phyloP scores from a whole-genome alignment of 2,797 vertebrate species.

The Anguilla megastoma region DNA sequence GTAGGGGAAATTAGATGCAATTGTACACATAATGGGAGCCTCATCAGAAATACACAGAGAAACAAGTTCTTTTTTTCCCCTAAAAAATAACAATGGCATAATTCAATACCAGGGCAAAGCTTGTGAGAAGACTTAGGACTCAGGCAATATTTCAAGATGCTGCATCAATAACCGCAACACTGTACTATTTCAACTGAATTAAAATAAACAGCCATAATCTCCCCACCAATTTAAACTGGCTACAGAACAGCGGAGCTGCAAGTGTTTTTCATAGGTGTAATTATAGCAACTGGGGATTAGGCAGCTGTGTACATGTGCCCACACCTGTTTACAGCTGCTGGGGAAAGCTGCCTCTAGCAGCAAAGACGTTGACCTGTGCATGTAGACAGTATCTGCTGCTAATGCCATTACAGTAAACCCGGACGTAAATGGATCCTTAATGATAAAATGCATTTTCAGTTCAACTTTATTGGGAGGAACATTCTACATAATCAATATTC shows the following conservation, averaged over 20 bases:
- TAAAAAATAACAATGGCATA: background rate
- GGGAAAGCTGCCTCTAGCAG: constrained; percentile 2
- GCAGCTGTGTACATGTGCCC: constrained; percentile 46
- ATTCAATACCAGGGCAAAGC: constrained; percentile 7
- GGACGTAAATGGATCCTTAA: background rate
- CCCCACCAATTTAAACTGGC: constrained; percentile 48
- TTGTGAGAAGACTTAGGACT: background rate
- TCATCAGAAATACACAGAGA: background rate
- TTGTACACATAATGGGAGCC: background rate
- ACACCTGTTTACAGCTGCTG: constrained; percentile 49
- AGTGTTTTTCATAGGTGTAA: constrained; percentile 48
- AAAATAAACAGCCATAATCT: constrained; percentile 51
- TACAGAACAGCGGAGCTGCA: constrained; percentile 46
- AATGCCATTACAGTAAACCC: background rate
- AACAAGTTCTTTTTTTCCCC: background rate
- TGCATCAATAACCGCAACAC: background rate
- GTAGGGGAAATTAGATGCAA: background rate
- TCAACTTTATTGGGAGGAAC: constrained; percentile 3
- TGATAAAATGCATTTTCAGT: background rate
- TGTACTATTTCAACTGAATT: constrained; percentile 37
- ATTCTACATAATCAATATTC: background rate
- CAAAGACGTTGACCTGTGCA: background rate
- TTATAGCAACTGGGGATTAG: constrained; percentile 50
- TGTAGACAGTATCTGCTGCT: background rate
- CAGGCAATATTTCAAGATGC: background rate